phyloP scores from a whole-genome alignment of 2,113 vertebrate genomes.

The Callospermophilus lateralis region DNA sequence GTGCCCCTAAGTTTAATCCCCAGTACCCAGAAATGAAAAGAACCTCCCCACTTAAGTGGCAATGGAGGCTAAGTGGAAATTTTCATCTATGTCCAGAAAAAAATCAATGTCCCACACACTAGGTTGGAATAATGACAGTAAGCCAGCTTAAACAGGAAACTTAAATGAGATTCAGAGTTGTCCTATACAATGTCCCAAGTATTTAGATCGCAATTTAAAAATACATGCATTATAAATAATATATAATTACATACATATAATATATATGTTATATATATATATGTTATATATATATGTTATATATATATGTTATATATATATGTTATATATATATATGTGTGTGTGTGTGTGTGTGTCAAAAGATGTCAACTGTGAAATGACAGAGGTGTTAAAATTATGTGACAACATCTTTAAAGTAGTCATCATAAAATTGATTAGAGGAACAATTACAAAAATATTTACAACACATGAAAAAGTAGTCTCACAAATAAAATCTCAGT shows the following conservation, averaged over 20 bases:
- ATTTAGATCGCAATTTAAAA: neutral
- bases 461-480: neutral
- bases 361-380: neutral
- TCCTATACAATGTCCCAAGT: neutral
- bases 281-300: too few relatives aligned
- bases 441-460: neutral
- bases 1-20: too few relatives aligned
- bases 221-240: too few relatives aligned
- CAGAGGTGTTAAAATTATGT: neutral
- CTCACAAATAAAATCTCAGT: neutral
- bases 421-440: neutral
- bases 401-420: neutral
- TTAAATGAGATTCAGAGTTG: neutral
- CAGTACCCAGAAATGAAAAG: too few relatives aligned
- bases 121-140: neutral
- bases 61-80: neutral
- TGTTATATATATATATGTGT: too few relatives aligned
- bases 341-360: too few relatives aligned
- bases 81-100: neutral
- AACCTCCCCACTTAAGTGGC: too few relatives aligned
- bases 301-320: too few relatives aligned
- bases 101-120: fast-evolving
- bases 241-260: too few relatives aligned
- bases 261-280: too few relatives aligned
- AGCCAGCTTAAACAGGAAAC: neutral